phyloP scores from a whole-genome alignment of 2,797 vertebrate species.

The Amazona finschi region DNA sequence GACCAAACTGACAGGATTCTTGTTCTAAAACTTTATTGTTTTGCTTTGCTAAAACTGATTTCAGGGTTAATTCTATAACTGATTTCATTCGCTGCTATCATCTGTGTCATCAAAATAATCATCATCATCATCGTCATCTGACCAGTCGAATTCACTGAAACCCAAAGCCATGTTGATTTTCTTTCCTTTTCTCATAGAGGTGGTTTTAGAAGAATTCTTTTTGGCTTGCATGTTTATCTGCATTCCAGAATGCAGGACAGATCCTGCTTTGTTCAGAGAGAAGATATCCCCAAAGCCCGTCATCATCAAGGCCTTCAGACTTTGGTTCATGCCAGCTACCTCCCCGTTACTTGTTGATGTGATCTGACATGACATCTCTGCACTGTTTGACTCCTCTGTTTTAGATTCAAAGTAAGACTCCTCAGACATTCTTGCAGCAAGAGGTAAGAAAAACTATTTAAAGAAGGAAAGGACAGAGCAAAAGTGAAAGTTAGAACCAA shows the following conservation, averaged over 20 bases:
- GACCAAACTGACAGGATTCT: slow-evolving; percentile 72
- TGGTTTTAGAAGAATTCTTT: slow-evolving; percentile 97
- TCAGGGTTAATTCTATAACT: slow-evolving; percentile 52
- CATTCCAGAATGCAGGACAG: slow-evolving; percentile 90
- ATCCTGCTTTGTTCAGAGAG: slow-evolving; percentile 85
- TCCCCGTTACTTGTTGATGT: slow-evolving; percentile 87
- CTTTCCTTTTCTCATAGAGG: slow-evolving; percentile 92
- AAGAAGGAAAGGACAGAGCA: slow-evolving; percentile 79
- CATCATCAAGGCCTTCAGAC: slow-evolving; percentile 89
- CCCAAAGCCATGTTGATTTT: slow-evolving; percentile 93
- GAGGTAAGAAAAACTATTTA: slow-evolving; percentile 89
- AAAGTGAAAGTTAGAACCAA: slow-evolving; percentile 81
- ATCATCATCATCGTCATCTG: slow-evolving; percentile 83
- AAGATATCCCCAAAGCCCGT: slow-evolving; percentile 90
- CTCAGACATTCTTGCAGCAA: slow-evolving; percentile 89
- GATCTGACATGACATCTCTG: slow-evolving; percentile 93
- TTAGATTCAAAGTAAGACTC: slow-evolving; percentile 93
- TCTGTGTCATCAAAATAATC: slow-evolving; percentile 75
- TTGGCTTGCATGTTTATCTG: slow-evolving; percentile 97
- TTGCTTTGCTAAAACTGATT: slow-evolving; percentile 40
- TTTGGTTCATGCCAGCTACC: slow-evolving; percentile 85
- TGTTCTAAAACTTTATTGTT: slow-evolving; percentile 63
- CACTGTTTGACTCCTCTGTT: slow-evolving; percentile 91
- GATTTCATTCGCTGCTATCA: slow-evolving; percentile 78
- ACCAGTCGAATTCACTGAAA: slow-evolving; percentile 94